Evolutionary conservation across 2,888 invertebrate species (phyloP).

Genomic region (Diogma glabrata): DNA sequence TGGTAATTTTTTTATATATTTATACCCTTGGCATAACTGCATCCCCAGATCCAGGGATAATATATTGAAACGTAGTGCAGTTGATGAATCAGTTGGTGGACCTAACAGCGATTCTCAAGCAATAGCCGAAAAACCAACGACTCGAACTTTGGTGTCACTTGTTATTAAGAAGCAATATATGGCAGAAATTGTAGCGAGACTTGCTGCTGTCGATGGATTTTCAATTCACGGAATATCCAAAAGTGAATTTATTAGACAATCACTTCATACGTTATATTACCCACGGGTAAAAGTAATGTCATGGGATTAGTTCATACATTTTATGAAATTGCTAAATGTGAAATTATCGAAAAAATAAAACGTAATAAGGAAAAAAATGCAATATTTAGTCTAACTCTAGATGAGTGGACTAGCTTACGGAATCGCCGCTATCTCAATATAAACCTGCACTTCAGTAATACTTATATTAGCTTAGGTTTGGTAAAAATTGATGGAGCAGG

Average conservation of each 20-base stretch:
- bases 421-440: too few species aligned
- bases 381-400: background rate
- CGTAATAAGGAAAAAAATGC: background rate
- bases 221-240: slow-evolving; percentile 2
- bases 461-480: background rate
- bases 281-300: background rate
- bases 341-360: background rate
- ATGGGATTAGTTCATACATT: slow-evolving; percentile 7
- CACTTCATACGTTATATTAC: background rate
- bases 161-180: background rate
- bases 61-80: background rate
- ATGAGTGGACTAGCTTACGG: background rate
- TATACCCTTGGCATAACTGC: too few species aligned
- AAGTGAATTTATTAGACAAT: slow-evolving; percentile 7
- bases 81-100: background rate
- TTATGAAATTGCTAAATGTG: slow-evolving; percentile 4
- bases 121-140: too few species aligned
- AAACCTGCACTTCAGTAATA: too few species aligned
- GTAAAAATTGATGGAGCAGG: background rate
- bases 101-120: too few species aligned
- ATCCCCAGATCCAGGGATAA: too few species aligned
- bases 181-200: slow-evolving; percentile 3
- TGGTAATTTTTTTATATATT: too few species aligned
- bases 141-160: background rate
- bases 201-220: slow-evolving; percentile 1